Evolutionary conservation across 2,888 invertebrate species (phyloP).

Genomic region (Heliconius ethilla): DNA sequence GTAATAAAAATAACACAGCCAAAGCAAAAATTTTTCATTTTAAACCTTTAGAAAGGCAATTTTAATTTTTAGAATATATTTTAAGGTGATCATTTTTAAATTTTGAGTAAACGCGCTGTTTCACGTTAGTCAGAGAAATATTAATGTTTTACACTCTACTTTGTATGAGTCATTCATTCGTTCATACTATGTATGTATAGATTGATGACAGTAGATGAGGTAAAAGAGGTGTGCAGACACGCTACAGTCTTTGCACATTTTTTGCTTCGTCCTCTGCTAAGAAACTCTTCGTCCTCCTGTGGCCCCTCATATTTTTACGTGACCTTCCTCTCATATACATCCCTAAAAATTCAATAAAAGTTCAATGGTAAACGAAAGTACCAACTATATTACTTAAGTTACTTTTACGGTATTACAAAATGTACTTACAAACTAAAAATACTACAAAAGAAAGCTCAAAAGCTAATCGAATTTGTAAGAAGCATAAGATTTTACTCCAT

Average conservation of each 20-base stretch:
- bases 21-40: constrained; percentile 7
- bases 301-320: no score
- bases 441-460: neutral
- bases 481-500: constrained; percentile 10
- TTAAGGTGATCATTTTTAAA: constrained; percentile 1
- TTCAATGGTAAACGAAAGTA: neutral
- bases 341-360: neutral
- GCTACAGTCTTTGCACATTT: no score
- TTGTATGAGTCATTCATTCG: no score
- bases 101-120: no score
- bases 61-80: neutral
- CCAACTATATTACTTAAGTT: neutral
- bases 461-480: constrained; percentile 14
- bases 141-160: no score
- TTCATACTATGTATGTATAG: no score
- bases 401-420: neutral
- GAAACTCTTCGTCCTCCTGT: no score
- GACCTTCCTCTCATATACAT: no score
- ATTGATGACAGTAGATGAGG: no score
- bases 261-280: no score
- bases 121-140: no score
- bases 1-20: constrained; percentile 35
- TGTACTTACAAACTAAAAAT: neutral
- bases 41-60: constrained; percentile 7
- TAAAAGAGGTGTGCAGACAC: no score